Conservation (phyloP, 2,888 invertebrate genomes). For the Hoplodrina ambigua region DNA sequence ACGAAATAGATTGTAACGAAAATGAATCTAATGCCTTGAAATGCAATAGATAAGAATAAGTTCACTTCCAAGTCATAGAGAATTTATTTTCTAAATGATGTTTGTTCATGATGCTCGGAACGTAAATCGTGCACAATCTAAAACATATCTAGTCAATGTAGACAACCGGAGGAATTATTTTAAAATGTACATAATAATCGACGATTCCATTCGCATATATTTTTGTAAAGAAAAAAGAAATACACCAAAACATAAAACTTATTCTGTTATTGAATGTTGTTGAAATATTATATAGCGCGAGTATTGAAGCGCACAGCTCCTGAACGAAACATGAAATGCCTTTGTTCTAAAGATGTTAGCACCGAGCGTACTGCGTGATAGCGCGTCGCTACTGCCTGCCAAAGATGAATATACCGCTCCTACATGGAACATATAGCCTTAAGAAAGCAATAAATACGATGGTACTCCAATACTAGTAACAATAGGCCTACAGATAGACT, state of each 20-base stretch:
- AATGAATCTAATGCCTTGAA: conserved; percentile 84
- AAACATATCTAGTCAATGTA: conserved; percentile 90
- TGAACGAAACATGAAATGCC: conserved; percentile 55
- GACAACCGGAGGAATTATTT: conserved; percentile 82
- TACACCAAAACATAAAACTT: conserved; percentile 71
- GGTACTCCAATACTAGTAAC: conserved; percentile 34
- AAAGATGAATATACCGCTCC: conserved; percentile 52
- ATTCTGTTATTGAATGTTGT: conserved; percentile 64
- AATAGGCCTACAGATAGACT: conserved; percentile 52
- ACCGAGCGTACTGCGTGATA: conserved; percentile 27
- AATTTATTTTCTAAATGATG: conserved; percentile 84
- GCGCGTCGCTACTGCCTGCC: conserved; percentile 46
- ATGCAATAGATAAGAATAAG: conserved; percentile 87
- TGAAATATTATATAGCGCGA: conserved; percentile 63
- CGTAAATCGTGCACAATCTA: conserved; percentile 82
- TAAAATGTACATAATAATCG: conserved; percentile 80
- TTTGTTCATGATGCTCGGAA: conserved; percentile 79
- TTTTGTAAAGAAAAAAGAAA: conserved; percentile 71
- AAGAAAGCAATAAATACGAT: conserved; percentile 61
- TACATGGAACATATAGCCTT: conserved; percentile 50
- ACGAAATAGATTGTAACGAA: conserved; percentile 84
- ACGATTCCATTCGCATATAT: conserved; percentile 87
- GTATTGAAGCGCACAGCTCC: conserved; percentile 36
- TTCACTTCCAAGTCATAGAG: conserved; percentile 81
- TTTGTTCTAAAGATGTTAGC: conserved; percentile 38